Base-by-base conservation (phyloP, 2,797 vertebrate species). In the Liparis tanakae region DNA sequence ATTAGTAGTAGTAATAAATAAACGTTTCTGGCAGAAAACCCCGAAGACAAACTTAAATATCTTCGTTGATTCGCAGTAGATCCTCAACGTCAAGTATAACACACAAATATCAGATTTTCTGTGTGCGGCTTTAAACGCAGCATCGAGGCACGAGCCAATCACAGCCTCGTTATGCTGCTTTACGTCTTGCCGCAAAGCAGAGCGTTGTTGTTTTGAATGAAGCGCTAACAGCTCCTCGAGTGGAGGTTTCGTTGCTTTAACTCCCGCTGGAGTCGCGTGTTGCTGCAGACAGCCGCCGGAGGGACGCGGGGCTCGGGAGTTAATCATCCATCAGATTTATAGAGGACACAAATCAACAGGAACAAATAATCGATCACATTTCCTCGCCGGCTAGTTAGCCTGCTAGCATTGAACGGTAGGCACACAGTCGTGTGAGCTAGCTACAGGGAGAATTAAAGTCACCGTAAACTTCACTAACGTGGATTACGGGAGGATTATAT, bases 131-230 rank as follows among this genome's bases (percentile, higher is more conserved):
- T 0, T 78, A 55, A 88, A 87, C 3, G 78, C 10, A 25, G 6
- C 85, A 41, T 17, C 6, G 22, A 12, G 1, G 18, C 55, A 34
- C 0, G 10, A 74, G n/a, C 87, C 83, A 87, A 90, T 86, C 81
- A 85, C 36, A 74, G 0, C 2, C 25, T 30, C 4, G 25, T 30
- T 30, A 30, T 30, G 25, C 4, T 30, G 25, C n/a, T 30, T 2
- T n/a, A 18, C 4, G 37, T 2, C 0, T 0, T 74, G 73, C 73
- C 78, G 88, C 84, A 85, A 86, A 84, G 72, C 63, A 85, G 61
- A 37, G 10, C 71, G 63, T 12, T 62, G 48, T 6, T 34, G 68
- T 72, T 59, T 0, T 3, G 4, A 0, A 25, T 15, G 66, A 50
- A 44, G 7, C 17, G 2, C 22, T 36, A 15, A 5, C 0, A 12